Conservation (phyloP, 2,888 invertebrate genomes). For the Hartigia nigra region DNA sequence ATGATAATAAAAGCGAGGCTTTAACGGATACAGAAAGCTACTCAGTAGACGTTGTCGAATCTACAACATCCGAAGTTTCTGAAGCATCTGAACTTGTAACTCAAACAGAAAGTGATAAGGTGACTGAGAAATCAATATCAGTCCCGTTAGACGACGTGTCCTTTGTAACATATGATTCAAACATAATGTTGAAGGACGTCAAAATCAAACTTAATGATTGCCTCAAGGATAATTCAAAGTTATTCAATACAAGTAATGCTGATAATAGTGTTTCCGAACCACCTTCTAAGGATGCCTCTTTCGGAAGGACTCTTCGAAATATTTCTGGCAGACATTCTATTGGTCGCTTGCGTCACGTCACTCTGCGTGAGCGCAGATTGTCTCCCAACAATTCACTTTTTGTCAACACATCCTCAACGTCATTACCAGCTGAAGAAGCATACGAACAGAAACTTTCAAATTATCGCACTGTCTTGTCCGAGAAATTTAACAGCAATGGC, state of each 20-base stretch:
- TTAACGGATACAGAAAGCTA: constrained; percentile 40
- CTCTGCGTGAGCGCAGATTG: constrained; percentile 49
- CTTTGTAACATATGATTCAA: constrained; percentile 50
- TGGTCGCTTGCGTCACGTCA: constrained; percentile 51
- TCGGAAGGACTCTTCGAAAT: constrained; percentile 57
- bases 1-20: constrained; percentile 33
- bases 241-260: constrained; percentile 6
- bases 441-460: constrained; percentile 43
- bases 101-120: constrained; percentile 15
- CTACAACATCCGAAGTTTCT: constrained; percentile 49
- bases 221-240: constrained; percentile 43
- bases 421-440: constrained; percentile 41
- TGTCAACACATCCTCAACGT: constrained; percentile 55
- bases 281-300: constrained; percentile 47
- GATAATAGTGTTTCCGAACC: constrained; percentile 16
- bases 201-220: constrained; percentile 58
- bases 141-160: constrained; percentile 35
- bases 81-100: constrained; percentile 32
- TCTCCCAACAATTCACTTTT: constrained; percentile 60
- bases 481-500: constrained; percentile 40
- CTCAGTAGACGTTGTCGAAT: constrained; percentile 50
- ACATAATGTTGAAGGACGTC: constrained; percentile 55
- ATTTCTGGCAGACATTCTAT: constrained; percentile 58
- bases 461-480: constrained; percentile 37
- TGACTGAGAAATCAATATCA: constrained; percentile 27